phyloP scores from a whole-genome alignment of 53 echinoderm and acorn worm species.

The Echinometra lucunter region DNA sequence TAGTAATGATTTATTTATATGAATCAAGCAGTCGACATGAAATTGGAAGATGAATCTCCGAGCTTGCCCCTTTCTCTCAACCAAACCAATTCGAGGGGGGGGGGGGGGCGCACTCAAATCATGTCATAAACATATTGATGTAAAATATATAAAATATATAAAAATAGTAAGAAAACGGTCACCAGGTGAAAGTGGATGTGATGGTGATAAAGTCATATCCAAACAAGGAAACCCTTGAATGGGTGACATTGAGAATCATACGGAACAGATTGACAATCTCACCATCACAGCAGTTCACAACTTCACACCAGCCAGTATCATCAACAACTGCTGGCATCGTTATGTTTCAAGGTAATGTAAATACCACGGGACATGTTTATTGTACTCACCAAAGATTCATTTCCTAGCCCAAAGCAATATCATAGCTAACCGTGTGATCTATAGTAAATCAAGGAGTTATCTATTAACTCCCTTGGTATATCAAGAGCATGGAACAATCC shows the following conservation, averaged over 20 bases:
- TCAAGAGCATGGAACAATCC: no score
- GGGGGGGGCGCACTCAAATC: not conserved
- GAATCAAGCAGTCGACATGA: no score
- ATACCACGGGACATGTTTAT: constrained; percentile 15
- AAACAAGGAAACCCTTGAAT: constrained; percentile 37
- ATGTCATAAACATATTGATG: not conserved
- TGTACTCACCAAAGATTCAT: not conserved
- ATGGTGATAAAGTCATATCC: not conserved
- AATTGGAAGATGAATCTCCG: no score
- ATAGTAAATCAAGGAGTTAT: no score
- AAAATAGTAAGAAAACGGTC: not conserved
- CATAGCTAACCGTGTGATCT: no score
- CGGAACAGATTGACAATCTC: constrained; percentile 5
- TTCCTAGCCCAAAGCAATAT: no score
- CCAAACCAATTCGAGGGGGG: not conserved
- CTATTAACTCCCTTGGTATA: no score
- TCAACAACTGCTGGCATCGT: not conserved
- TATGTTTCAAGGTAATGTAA: constrained; percentile 4
- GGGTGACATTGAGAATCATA: constrained; percentile 32
- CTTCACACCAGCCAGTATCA: not conserved
- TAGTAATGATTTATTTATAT: no score
- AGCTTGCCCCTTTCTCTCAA: no score
- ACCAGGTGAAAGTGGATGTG: constrained; percentile 4
- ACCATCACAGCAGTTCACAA: not conserved
- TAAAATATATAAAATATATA: no score